Evolutionary conservation across 2,113 vertebrate genomes (phyloP).

Genomic region (Myodes glareolus): DNA sequence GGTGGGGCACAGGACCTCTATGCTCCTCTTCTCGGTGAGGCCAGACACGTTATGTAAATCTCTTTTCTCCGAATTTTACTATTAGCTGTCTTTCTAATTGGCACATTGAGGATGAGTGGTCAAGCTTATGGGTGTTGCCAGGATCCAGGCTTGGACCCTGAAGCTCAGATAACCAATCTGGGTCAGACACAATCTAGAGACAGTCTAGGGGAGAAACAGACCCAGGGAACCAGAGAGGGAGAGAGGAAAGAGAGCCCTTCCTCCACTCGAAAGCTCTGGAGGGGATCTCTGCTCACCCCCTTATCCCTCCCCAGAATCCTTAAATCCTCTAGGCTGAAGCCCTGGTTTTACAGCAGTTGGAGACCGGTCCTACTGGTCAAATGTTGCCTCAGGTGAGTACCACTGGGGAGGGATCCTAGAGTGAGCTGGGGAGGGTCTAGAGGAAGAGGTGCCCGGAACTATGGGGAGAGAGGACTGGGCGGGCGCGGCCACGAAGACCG

Average conservation of each 20-base stretch:
- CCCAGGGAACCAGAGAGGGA: too few species aligned
- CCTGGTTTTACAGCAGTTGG: background rate
- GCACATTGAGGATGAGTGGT: background rate
- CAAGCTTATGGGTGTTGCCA: background rate
- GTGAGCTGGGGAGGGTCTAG: background rate
- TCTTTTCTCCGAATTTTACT: background rate
- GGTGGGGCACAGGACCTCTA: background rate
- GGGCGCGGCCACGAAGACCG: background rate
- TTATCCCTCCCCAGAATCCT: conserved; percentile 38
- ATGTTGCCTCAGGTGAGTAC: conserved; percentile 4
- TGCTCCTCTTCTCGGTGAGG: background rate
- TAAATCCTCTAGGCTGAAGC: conserved; percentile 55
- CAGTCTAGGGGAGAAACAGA: background rate
- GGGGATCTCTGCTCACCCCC: conserved; percentile 7
- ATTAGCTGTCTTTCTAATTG: background rate
- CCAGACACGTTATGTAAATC: background rate
- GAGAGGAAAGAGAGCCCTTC: background rate
- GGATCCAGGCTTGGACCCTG: background rate
- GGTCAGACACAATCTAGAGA: background rate
- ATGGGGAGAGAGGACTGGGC: background rate
- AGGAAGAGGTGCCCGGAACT: background rate
- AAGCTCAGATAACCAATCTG: background rate
- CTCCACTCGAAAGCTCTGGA: background rate
- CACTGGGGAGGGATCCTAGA: too few species aligned
- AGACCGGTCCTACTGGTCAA: background rate